Percentiles rank a stretch among this genome's conserved stretches.
These are phyloP conservation scores for Cirrhinus molitorella DNA, from an alignment of 2,797 vertebrate species.

Conservation along the genomic window DNA sequence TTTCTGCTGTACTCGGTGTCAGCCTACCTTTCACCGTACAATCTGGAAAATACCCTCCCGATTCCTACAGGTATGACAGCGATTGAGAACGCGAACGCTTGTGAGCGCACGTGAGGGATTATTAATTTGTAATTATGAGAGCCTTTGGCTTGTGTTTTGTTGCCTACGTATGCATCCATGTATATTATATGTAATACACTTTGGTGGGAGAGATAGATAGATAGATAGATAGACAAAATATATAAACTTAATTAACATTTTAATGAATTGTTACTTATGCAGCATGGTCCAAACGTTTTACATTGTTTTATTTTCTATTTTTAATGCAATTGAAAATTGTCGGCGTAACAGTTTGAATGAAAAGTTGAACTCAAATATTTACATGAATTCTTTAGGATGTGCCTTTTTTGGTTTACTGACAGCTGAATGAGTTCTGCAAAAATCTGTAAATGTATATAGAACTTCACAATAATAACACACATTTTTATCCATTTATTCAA, in stretches of 20 bases:
- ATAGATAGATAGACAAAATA: neutral
- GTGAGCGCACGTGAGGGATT: neutral
- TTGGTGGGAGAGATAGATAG: neutral
- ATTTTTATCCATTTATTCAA: too few relatives aligned
- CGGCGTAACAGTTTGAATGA: neutral
- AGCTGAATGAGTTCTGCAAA: neutral
- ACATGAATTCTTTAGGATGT: too few relatives aligned
- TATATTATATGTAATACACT: too few relatives aligned
- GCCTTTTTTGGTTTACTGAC: neutral
- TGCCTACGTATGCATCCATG: neutral
- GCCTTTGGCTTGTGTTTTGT: neutral
- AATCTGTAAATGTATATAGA: neutral
- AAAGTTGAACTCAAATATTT: too few relatives aligned
- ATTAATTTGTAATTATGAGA: too few relatives aligned
- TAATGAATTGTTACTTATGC: neutral
- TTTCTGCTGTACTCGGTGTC: constrained; percentile 49
- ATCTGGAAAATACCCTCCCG: constrained; percentile 41
- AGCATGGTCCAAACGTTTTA: neutral
- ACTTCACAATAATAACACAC: neutral
- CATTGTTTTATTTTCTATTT: neutral
- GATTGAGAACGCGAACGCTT: neutral
- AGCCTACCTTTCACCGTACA: constrained; percentile 34
- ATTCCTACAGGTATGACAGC: constrained; percentile 48
- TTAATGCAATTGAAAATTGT: neutral
- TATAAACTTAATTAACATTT: too few relatives aligned